These are phyloP conservation scores for Zalophus californianus DNA, from an alignment of 2,797 vertebrate genomes.

Conservation along the genomic window DNA sequence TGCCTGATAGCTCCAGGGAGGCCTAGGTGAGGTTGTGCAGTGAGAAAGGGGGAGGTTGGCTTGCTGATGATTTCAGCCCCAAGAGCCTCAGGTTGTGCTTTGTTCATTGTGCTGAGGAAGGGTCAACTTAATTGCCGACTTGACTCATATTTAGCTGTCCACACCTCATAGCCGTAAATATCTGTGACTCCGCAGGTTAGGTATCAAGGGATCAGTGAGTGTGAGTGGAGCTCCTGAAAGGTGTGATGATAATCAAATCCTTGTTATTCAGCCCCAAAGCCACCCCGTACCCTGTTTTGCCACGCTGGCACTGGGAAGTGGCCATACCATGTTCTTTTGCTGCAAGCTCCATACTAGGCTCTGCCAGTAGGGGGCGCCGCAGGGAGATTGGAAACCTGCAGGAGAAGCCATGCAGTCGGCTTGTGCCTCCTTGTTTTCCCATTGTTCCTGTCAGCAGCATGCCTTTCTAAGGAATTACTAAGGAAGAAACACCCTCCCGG, in stretches of 20 bases:
- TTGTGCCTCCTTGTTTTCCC: not conserved
- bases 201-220: not conserved
- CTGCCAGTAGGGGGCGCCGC: not conserved
- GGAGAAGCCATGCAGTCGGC: accelerated
- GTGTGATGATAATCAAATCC: not conserved
- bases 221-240: not conserved
- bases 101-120: not conserved
- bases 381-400: not conserved
- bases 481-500: not conserved
- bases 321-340: not conserved
- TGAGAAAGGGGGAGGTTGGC: not conserved
- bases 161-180: not conserved
- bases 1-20: not conserved
- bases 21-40: not conserved
- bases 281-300: not conserved
- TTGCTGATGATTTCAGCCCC: not conserved
- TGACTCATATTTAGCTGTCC: not conserved
- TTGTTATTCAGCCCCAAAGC: not conserved
- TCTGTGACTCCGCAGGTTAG: not conserved
- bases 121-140: not conserved
- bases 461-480: not conserved
- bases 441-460: too few relatives aligned
- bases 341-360: not conserved
- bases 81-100: too few relatives aligned
- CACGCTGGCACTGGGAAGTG: accelerated